Evolutionary conservation across 2,797 vertebrate species (phyloP).

Genomic region (Macropus fuliginosus): DNA sequence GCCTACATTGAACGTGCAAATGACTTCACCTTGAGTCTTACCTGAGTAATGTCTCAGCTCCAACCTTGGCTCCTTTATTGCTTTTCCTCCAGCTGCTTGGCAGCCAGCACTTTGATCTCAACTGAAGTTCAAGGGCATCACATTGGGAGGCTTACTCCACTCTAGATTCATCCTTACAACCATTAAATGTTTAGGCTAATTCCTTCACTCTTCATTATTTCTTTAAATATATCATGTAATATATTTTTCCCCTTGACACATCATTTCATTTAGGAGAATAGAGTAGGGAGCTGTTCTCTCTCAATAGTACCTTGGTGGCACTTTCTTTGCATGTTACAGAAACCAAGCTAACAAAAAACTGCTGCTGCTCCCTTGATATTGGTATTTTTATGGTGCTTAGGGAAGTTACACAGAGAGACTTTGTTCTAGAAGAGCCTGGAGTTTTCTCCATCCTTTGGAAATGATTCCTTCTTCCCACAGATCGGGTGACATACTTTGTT

Average conservation of each 20-base stretch:
- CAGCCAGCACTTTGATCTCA: constrained; percentile 75
- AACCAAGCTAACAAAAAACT: constrained; percentile 74
- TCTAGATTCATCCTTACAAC: constrained; percentile 70
- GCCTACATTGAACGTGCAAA: constrained; percentile 73
- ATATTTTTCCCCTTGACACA: constrained; percentile 12
- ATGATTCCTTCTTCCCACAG: constrained; percentile 64
- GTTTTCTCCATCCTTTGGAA: constrained; percentile 74
- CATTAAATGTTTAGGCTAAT: constrained; percentile 78
- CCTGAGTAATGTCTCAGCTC: constrained; percentile 73
- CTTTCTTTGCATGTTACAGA: constrained; percentile 65
- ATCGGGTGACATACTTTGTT: constrained; percentile 67
- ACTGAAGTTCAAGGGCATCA: constrained; percentile 77
- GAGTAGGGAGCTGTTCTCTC: constrained; percentile 5
- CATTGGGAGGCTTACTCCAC: constrained; percentile 64
- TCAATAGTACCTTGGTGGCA: constrained; percentile 4
- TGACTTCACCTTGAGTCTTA: constrained; percentile 78
- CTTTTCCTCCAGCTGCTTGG: constrained; percentile 73
- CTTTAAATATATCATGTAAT: background rate
- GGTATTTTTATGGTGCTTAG: constrained; percentile 77
- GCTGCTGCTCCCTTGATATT: constrained; percentile 60
- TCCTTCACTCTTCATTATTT: constrained; percentile 77
- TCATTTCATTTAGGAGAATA: background rate
- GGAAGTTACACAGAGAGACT: constrained; percentile 80
- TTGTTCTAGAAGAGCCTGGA: constrained; percentile 52
- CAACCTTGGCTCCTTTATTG: constrained; percentile 70